phyloP scores from a whole-genome alignment of 2,888 invertebrate species.

The Melanostoma scalare region DNA sequence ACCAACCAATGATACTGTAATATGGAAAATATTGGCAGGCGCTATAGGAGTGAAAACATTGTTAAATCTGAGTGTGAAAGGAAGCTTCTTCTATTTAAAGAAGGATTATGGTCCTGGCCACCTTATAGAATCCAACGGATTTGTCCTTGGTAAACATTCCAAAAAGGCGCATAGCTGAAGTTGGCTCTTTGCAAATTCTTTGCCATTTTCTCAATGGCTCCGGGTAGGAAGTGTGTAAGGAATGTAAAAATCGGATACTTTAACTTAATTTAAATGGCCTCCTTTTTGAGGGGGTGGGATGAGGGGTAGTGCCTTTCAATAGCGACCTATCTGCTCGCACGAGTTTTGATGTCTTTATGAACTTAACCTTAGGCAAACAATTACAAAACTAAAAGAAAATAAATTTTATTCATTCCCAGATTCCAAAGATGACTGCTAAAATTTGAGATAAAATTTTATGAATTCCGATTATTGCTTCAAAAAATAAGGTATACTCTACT shows the following conservation, averaged over 20 bases:
- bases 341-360: constrained; percentile 55
- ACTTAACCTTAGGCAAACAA: constrained; percentile 40
- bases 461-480: constrained; percentile 53
- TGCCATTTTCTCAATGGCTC: constrained; percentile 4
- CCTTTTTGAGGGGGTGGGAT: constrained; percentile 1
- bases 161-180: constrained; percentile 48
- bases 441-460: constrained; percentile 51
- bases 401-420: constrained; percentile 53
- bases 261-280: constrained; percentile 57
- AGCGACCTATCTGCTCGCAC: constrained; percentile 10
- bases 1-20: neutral
- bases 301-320: constrained; percentile 5
- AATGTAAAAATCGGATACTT: constrained; percentile 53
- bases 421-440: constrained; percentile 47
- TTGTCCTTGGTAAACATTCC: constrained; percentile 72
- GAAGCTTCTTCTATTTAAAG: constrained; percentile 62
- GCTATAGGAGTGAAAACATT: constrained; percentile 48
- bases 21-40: constrained; percentile 47
- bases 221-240: constrained; percentile 34
- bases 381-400: constrained; percentile 38
- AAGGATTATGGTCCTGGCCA: constrained; percentile 72
- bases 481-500: neutral
- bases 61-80: constrained; percentile 1
- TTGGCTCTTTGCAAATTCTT: constrained; percentile 52
- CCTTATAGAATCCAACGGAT: constrained; percentile 71